Conservation (phyloP, 1,140 invertebrate genomes). For the Eumeta japonica region DNA sequence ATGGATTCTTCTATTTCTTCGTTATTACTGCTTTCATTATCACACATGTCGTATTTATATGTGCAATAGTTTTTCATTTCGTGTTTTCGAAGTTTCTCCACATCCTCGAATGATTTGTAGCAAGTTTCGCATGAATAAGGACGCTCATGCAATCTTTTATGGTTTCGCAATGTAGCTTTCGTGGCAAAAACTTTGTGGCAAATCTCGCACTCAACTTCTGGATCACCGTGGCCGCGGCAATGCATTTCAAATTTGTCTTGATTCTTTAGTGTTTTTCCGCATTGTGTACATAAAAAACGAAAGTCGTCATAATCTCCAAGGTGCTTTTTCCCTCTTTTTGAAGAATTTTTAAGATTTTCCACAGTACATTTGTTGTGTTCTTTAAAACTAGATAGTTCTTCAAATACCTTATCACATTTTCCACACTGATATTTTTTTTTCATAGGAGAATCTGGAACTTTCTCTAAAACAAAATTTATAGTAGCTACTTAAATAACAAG, state of each 20-base stretch:
- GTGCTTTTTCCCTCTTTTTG: too few relatives aligned
- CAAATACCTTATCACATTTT: slow-evolving; percentile 44
- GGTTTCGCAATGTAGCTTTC: slow-evolving; percentile 43
- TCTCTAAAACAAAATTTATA: too few relatives aligned
- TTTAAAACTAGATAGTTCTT: slow-evolving; percentile 31
- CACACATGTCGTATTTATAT: too few relatives aligned
- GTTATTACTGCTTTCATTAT: too few relatives aligned
- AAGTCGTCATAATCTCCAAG: too few relatives aligned
- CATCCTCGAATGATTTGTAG: slow-evolving; percentile 28
- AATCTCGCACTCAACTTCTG: slow-evolving; percentile 42
- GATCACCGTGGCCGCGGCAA: slow-evolving; percentile 40
- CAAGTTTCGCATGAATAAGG: slow-evolving; percentile 55
- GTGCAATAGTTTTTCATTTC: too few relatives aligned
- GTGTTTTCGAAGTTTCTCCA: too few relatives aligned
- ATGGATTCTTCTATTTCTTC: too few relatives aligned
- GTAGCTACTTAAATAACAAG: too few relatives aligned
- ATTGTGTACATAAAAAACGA: slow-evolving; percentile 34
- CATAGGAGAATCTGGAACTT: too few relatives aligned
- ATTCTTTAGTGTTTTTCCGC: slow-evolving; percentile 40
- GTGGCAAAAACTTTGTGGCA: slow-evolving; percentile 52
- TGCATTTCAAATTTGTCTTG: slow-evolving; percentile 40
- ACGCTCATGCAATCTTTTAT: slow-evolving; percentile 57
- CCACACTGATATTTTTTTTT: slow-evolving; percentile 46
- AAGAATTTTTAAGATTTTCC: too few relatives aligned
- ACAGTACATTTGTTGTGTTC: too few relatives aligned